These are phyloP conservation scores for Rana temporaria DNA, from an alignment of 2,113 vertebrate species.

Conservation along the genomic window DNA sequence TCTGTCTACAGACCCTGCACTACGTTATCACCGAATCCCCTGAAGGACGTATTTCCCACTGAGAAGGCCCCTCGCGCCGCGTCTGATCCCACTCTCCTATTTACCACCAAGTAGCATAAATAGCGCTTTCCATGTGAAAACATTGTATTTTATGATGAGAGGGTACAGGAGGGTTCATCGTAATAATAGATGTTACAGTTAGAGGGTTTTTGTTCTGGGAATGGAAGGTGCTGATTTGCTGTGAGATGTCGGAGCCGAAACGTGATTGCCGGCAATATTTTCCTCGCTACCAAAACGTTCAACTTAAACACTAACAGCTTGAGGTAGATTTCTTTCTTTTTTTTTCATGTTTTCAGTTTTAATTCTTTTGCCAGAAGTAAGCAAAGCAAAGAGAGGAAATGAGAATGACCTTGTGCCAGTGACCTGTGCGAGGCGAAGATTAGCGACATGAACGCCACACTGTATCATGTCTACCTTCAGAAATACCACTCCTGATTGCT, in stretches of 20 bases:
- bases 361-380: slow-evolving; percentile 28
- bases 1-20: background rate
- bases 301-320: slow-evolving; percentile 29
- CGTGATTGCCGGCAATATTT: slow-evolving; percentile 29
- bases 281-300: slow-evolving; percentile 19
- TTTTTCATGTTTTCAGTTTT: background rate
- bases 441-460: background rate
- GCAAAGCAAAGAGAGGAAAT: slow-evolving; percentile 27
- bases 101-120: slow-evolving; percentile 39
- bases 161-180: background rate
- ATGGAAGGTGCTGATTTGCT: slow-evolving; percentile 26
- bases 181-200: slow-evolving; percentile 27
- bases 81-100: slow-evolving; percentile 4
- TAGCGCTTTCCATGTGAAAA: background rate
- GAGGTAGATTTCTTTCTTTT: slow-evolving; percentile 3
- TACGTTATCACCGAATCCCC: background rate
- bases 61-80: background rate
- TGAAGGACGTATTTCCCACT: background rate
- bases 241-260: background rate
- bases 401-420: slow-evolving; percentile 29
- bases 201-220: background rate
- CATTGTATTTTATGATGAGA: slow-evolving; percentile 6
- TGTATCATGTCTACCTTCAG: background rate
- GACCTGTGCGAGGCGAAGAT: slow-evolving; percentile 16
- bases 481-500: background rate